Conservation (phyloP, 2,113 vertebrate genomes). For the Oryzias javanicus region DNA sequence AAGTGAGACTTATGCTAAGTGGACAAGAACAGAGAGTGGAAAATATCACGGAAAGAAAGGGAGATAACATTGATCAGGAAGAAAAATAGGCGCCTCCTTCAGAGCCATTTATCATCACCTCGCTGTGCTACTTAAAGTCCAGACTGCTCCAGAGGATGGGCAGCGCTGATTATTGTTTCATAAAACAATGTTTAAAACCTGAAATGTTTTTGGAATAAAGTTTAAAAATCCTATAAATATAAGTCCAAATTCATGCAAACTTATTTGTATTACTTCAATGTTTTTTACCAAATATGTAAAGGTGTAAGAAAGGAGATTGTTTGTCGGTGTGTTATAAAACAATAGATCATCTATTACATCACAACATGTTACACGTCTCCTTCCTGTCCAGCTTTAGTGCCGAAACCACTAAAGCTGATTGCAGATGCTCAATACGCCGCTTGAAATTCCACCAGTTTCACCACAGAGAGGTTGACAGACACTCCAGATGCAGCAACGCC, state of each 20-base stretch:
- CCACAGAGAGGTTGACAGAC: neutral
- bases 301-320: no score
- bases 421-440: no score
- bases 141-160: conserved; percentile 27
- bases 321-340: no score
- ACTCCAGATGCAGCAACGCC: neutral
- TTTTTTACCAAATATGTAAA: no score
- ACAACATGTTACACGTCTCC: no score
- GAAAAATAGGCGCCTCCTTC: conserved; percentile 55
- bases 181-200: neutral
- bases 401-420: neutral
- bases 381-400: neutral
- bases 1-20: conserved; percentile 64
- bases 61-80: conserved; percentile 71
- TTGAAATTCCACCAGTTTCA: neutral
- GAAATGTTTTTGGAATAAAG: no score
- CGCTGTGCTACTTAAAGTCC: conserved; percentile 35
- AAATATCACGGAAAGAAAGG: conserved; percentile 24
- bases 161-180: conserved; percentile 24
- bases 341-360: no score
- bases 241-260: no score
- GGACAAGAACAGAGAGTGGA: conserved; percentile 52
- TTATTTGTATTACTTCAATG: no score
- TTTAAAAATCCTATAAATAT: no score
- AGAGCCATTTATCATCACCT: conserved; percentile 60